Evolutionary conservation across 2,113 vertebrate genomes (phyloP).

Genomic region (Aegithalos caudatus): DNA sequence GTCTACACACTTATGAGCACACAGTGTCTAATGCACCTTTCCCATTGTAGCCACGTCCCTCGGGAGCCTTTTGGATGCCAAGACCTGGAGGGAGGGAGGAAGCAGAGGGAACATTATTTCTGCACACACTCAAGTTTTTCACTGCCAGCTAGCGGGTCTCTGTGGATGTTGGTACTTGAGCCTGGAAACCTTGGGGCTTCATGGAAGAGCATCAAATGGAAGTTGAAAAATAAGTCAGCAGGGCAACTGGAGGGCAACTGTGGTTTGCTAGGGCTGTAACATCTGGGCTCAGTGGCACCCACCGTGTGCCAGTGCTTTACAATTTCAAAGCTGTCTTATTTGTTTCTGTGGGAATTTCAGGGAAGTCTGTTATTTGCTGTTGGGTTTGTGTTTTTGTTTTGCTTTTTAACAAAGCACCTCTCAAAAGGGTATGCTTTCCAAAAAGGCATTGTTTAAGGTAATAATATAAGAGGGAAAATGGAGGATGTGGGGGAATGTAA

Average conservation of each 20-base stretch:
- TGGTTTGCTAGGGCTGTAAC: background rate
- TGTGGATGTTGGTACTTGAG: background rate
- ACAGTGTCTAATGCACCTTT: background rate
- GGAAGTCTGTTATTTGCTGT: constrained; percentile 5
- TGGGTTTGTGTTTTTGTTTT: constrained; percentile 31
- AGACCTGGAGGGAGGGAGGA: background rate
- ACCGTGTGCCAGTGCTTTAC: background rate
- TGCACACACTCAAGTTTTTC: accelerated
- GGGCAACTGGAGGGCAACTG: constrained; percentile 11
- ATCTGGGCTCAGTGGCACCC: background rate
- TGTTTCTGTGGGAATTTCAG: background rate
- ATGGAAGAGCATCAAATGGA: background rate
- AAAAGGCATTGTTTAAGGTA: constrained; percentile 51
- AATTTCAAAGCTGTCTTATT: constrained; percentile 32
- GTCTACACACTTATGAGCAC: background rate
- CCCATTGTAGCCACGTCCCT: background rate
- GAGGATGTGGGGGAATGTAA: background rate
- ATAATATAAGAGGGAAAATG: constrained; percentile 10
- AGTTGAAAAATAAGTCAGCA: background rate
- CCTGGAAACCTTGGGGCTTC: background rate
- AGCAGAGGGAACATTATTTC: background rate
- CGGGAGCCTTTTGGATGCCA: background rate
- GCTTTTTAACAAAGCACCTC: constrained; percentile 9
- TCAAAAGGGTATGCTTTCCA: background rate
- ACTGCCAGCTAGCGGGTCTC: background rate